These are phyloP conservation scores for Lamprologus speciosus DNA, from an alignment of 2,113 vertebrate species.

Conservation along the genomic window DNA sequence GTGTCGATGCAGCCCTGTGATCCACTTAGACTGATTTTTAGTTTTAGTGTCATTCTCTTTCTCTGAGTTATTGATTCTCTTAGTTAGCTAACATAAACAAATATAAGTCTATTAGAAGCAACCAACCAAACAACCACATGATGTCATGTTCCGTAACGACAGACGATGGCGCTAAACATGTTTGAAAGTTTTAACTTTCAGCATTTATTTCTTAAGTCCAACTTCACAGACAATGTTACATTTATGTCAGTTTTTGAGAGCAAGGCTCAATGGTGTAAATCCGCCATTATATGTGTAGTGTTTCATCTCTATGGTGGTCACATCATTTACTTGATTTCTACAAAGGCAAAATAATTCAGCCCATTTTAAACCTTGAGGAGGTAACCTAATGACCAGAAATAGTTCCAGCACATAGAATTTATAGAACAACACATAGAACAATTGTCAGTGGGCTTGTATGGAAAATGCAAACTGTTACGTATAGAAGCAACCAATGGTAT, in stretches of 20 bases:
- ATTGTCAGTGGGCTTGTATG: neutral
- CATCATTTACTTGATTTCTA: neutral
- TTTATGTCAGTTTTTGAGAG: neutral
- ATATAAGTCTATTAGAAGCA: neutral
- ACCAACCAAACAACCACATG: neutral
- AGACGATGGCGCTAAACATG: neutral
- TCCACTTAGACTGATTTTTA: neutral
- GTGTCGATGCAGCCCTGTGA: neutral
- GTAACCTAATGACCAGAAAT: neutral
- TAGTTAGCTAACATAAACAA: neutral
- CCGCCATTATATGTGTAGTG: neutral
- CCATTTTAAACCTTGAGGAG: neutral
- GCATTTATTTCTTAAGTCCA: neutral
- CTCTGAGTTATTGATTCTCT: neutral
- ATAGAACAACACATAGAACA: neutral
- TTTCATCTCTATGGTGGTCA: neutral
- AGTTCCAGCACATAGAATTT: neutral
- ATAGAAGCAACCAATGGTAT: neutral
- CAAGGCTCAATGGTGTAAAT: neutral
- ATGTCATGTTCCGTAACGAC: neutral
- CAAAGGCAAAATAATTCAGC: neutral
- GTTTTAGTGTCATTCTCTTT: neutral
- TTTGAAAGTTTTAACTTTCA: neutral
- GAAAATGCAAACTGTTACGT: neutral
- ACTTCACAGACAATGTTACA: neutral